Conservation (phyloP, 2,888 invertebrate genomes). For the Calliphora vomitoria region DNA sequence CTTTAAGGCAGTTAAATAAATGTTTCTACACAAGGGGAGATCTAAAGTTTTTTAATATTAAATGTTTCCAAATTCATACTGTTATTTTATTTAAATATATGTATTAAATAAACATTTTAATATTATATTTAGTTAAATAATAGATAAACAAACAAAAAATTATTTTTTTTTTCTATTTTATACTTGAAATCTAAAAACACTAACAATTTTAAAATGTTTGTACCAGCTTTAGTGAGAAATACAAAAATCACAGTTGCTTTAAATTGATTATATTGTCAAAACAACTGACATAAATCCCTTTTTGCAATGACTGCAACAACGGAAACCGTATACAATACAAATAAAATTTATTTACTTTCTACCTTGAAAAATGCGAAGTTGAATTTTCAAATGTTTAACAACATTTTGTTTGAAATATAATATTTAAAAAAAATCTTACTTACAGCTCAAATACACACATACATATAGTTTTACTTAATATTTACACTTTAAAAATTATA, state of each 20-base stretch:
- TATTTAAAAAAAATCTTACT: constrained; percentile 24
- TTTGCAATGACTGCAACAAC: neutral
- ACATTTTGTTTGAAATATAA: constrained; percentile 44
- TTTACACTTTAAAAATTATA: neutral
- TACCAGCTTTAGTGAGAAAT: neutral
- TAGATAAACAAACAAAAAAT: no score
- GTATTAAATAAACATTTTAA: no score
- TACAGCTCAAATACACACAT: neutral
- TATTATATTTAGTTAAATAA: no score
- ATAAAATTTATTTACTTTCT: neutral
- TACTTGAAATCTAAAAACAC: neutral
- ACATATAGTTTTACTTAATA: neutral
- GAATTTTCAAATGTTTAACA: neutral
- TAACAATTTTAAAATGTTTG: neutral
- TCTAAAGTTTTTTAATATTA: no score
- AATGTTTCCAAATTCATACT: no score
- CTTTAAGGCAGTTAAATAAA: no score
- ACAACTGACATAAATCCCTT: constrained; percentile 32
- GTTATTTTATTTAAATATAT: no score
- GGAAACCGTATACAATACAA: neutral
- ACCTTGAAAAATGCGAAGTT: constrained; percentile 17
- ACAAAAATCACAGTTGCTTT: constrained; percentile 4
- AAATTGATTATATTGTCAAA: constrained; percentile 26
- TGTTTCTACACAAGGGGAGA: no score
- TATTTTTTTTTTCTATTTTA: no score